Conservation (phyloP, 2,888 invertebrate genomes). For the Campaea margaritaria region DNA sequence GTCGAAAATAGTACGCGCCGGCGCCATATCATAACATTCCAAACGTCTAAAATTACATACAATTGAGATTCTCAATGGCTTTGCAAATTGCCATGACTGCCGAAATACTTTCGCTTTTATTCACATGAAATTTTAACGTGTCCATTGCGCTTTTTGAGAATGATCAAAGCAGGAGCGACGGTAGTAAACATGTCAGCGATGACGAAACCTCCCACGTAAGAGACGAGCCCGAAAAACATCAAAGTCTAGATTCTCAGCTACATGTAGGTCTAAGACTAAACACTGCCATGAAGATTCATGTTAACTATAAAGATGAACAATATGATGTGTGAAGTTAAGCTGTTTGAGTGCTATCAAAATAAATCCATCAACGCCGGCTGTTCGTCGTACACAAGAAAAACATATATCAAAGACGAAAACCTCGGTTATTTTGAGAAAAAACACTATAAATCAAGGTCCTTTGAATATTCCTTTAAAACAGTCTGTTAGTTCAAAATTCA, state of each 20-base stretch:
- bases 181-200: constrained; percentile 57
- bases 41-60: constrained; percentile 61
- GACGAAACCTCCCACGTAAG: constrained; percentile 30
- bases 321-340: constrained; percentile 23
- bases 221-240: constrained; percentile 11
- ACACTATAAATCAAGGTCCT: no score
- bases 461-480: no score
- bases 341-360: constrained; percentile 30
- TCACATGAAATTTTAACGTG: constrained; percentile 55
- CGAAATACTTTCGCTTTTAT: constrained; percentile 46
- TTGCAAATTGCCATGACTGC: constrained; percentile 32
- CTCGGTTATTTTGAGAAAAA: not conserved
- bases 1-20: constrained; percentile 58
- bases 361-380: constrained; percentile 31
- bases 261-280: not conserved
- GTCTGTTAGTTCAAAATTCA: no score
- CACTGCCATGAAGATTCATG: constrained; percentile 20
- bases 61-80: constrained; percentile 57
- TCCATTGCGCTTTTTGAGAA: constrained; percentile 59
- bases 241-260: constrained; percentile 16
- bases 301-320: constrained; percentile 6
- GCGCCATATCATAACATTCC: constrained; percentile 64
- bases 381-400: constrained; percentile 8
- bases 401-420: constrained; percentile 12
- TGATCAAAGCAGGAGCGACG: constrained; percentile 43